A percentile compares a stretch with the other conserved stretches of the same genome.
Evolutionary conservation across 1,140 invertebrate genomes (phyloP).

Genomic region (Zaprionus kolodkinae): DNA sequence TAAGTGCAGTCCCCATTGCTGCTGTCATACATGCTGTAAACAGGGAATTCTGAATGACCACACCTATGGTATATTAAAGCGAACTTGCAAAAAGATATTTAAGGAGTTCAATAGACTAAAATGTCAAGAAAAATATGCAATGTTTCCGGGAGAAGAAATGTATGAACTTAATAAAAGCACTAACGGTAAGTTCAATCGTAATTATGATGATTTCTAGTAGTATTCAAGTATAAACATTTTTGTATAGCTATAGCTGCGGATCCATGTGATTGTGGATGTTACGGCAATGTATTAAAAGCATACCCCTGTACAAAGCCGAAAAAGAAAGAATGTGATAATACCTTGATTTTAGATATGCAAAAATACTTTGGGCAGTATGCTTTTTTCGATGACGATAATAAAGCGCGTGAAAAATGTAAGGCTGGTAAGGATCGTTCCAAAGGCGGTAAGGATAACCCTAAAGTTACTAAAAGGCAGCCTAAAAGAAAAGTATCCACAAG

Average conservation of each 20-base stretch:
- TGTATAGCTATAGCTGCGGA: too few species aligned
- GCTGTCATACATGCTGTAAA: conserved; percentile 37
- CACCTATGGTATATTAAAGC: conserved; percentile 60
- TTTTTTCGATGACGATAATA: neutral
- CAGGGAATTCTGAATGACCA: conserved; percentile 44
- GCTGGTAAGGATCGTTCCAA: neutral
- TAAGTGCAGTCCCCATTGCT: conserved; percentile 43
- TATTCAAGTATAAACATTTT: too few species aligned
- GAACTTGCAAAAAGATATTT: conserved; percentile 66
- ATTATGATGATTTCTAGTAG: neutral
- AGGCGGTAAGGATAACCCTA: neutral
- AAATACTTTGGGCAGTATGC: neutral
- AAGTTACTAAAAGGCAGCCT: neutral
- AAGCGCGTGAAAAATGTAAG: neutral
- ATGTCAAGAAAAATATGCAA: conserved; percentile 61
- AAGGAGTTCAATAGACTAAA: conserved; percentile 51
- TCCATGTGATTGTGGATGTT: too few species aligned
- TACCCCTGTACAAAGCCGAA: neutral
- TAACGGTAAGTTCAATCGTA: conserved; percentile 11
- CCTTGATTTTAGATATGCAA: neutral
- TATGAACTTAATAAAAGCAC: neutral
- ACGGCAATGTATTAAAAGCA: neutral
- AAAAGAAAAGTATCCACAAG: neutral
- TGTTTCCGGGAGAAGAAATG: conserved; percentile 62
- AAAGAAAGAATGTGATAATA: neutral